phyloP scores from a whole-genome alignment of 2,888 invertebrate species.

The Cheilosia vernalis region DNA sequence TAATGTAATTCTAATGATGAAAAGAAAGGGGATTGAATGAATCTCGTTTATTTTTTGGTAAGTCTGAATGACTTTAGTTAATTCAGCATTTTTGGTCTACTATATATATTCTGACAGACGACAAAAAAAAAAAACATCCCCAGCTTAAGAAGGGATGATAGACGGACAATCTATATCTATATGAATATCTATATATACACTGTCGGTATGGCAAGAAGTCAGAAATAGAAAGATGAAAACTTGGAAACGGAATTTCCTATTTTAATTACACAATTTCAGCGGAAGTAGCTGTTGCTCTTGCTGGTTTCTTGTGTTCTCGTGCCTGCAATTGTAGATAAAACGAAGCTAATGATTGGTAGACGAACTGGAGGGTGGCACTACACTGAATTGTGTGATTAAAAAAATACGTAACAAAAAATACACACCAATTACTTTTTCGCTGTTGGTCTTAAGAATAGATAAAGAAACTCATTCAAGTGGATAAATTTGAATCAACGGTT shows the following conservation, averaged over 20 bases:
- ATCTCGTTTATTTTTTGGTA: conserved; percentile 19
- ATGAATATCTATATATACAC: not conserved
- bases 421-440: conserved; percentile 14
- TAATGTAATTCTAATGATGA: conserved; percentile 58
- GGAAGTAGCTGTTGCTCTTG: conserved; percentile 61
- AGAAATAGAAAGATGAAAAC: conserved; percentile 26
- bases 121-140: conserved; percentile 24
- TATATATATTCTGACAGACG: not conserved
- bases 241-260: conserved; percentile 58
- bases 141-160: conserved; percentile 51
- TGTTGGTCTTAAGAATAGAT: not conserved
- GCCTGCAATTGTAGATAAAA: conserved; percentile 63
- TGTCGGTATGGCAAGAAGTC: conserved; percentile 1
- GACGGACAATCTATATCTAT: conserved; percentile 33
- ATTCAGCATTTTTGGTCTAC: conserved; percentile 49
- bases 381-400: conserved; percentile 27
- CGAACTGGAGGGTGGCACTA: not conserved
- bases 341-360: conserved; percentile 31
- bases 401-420: conserved; percentile 17
- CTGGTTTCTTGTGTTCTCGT: conserved; percentile 18
- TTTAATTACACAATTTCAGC: conserved; percentile 66
- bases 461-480: too few relatives aligned
- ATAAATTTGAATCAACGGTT: too few relatives aligned
- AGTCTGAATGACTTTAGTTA: conserved; percentile 44
- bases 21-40: conserved; percentile 25